Conservation (phyloP, 2,113 vertebrate genomes). For the Alligator mississippiensis region DNA sequence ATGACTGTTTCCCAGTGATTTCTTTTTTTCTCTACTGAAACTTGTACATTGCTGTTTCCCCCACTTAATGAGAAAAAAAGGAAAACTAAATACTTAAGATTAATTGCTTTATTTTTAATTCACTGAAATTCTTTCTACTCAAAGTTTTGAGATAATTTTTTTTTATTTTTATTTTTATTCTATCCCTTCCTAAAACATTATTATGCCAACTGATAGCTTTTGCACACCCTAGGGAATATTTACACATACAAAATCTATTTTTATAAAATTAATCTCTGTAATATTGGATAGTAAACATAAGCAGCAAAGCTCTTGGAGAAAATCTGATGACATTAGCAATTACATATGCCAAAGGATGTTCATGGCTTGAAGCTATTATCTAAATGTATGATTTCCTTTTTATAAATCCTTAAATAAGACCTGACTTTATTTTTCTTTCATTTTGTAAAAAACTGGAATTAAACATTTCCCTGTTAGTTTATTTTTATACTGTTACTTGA, state of each 20-base stretch:
- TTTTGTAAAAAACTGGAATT: not conserved
- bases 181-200: constrained; percentile 40
- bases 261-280: constrained; percentile 71
- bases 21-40: not conserved
- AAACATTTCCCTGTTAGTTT: not conserved
- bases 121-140: not conserved
- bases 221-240: constrained; percentile 13
- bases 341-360: constrained; percentile 44
- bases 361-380: constrained; percentile 42
- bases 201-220: constrained; percentile 28
- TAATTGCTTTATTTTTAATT: not conserved
- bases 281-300: constrained; percentile 72
- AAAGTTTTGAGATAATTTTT: too few relatives aligned
- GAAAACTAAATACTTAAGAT: not conserved
- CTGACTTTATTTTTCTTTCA: not conserved
- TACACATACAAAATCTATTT: constrained; percentile 39
- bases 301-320: constrained; percentile 51
- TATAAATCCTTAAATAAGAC: constrained; percentile 24
- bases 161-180: not conserved
- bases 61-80: not conserved
- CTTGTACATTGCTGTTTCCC: not conserved
- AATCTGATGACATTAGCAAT: constrained; percentile 58
- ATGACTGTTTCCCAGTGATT: not conserved
- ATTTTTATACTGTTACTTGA: not conserved
- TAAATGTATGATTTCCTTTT: not conserved